Evolutionary conservation across 2,113 vertebrate genomes (phyloP), one percentile per base, ranked within the genome.

Genomic region (Circaetus gallicus): DNA sequence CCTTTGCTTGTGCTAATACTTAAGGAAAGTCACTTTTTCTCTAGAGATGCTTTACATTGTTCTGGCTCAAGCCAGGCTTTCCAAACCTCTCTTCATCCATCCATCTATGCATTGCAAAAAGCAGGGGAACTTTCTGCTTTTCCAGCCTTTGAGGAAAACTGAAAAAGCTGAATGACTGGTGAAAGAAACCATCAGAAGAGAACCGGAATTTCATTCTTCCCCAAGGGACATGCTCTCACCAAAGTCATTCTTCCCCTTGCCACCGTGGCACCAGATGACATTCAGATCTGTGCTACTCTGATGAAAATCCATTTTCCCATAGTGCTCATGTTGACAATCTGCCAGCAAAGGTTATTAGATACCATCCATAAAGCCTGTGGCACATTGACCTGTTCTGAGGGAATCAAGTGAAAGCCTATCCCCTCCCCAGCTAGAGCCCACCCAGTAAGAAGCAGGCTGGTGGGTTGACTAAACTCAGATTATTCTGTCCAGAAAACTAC

Each of bases 381-480:
- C 81, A 82, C 78, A 3, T 50, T 22, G 91, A 92, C 89, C 96
- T 95, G 74, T 32, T 89, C 56, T 0, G 29, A 95, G n/a, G 73
- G 89, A 94, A 82, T 79, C 86, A 26, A 90, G 47, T 87, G 82
- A 89, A 93, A 95, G 3, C 45, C 43, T 58, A 32, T 73, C 77
- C 80, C 77, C 40, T 45, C 28, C 42, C 53, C 53, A 85, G 66
- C 34, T 84, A 26, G 32, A 95, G 95, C 95, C 97, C 97, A 97
- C 96, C 94, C 96, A 97, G 86, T 31, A 74, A 97, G 97, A 82
- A 90, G 38, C 73, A 66, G 67, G 70, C 91, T 66, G 81, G 86
- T 95, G 62, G 66, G 38, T 87, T 93, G 84, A 93, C 94, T 82
- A 70, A 85, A 91, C 40, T 94, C 14, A 10, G 84, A 82, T 94